Evolutionary conservation across 2,113 vertebrate genomes (phyloP), one percentile per base, ranked within the genome.

Genomic region (Cyphomyrus discorhynchus): DNA sequence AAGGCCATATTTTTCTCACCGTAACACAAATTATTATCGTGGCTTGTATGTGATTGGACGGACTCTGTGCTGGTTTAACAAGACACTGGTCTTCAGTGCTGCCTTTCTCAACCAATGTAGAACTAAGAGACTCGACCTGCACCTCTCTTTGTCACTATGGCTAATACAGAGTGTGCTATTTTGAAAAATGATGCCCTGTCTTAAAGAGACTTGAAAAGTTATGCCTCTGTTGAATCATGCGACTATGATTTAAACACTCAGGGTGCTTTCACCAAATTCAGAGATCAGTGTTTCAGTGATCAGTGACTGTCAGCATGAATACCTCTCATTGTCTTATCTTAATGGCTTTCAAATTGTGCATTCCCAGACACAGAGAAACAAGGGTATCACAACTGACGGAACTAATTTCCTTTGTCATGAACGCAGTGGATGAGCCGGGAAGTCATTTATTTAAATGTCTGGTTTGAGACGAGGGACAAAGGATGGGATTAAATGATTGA

Each of bases 401-500:
- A 92, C 90, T 90, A 90, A 88, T 88, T 91, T 91, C 50, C 47
- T 47, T 80, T 89, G 90, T 93, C 94, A 94, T 94, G 93, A 91
- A 70, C 88, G 90, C 90, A 90, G 89, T 42, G 86, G 92, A 92
- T 17, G 9, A 50, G 70, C 31, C n/a, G 94, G 93, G 87, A 92
- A 92, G 94, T 95, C 93, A 93, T 93, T 90, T 88, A 35, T 88
- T 93, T 83, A 90, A 92, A 91, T 92, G 91, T 90, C 94, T 93
- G 93, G 95, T 93, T 92, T 91, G 93, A 92, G 89, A 93, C 50
- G 87, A 92, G 92, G 93, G 93, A 96, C 95, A 95, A 96, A 95
- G 93, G 90, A 89, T 91, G 88, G 89, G 93, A 94, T 94, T 95
- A 92, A 95, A 93, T 91, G 90, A 91, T 91, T 92, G 42, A 45